Conservation (phyloP, 2,797 vertebrate species). For the Agapornis canus region DNA sequence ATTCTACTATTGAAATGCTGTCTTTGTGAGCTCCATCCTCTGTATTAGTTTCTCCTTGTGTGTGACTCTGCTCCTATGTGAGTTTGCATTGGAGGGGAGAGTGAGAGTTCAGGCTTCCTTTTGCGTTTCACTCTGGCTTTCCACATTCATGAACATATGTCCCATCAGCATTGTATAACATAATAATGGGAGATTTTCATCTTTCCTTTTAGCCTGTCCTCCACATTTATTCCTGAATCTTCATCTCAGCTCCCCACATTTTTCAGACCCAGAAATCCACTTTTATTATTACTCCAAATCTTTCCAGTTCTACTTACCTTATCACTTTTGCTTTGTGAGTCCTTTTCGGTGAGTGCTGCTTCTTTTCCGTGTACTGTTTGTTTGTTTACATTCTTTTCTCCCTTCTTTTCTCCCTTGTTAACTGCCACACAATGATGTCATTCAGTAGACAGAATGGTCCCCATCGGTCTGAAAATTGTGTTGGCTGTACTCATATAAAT, state of each 20-base stretch:
- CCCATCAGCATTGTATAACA: not conserved
- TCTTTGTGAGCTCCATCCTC: slow-evolving; percentile 35
- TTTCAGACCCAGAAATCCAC: not conserved
- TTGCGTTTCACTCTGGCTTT: not conserved
- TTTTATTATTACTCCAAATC: not conserved
- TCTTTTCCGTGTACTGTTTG: not conserved
- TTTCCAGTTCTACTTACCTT: not conserved
- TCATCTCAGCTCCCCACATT: not conserved
- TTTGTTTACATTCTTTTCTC: not conserved
- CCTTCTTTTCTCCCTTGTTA: not conserved
- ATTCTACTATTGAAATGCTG: slow-evolving; percentile 35
- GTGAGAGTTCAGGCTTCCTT: not conserved
- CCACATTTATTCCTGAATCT: not conserved
- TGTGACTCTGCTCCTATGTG: not conserved
- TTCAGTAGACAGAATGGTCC: not conserved
- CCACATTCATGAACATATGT: not conserved
- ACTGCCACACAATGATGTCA: not conserved
- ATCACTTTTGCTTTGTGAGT: not conserved
- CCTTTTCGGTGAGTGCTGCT: not conserved
- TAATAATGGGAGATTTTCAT: not conserved
- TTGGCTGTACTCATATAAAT: slow-evolving; percentile 42
- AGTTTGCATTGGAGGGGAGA: not conserved
- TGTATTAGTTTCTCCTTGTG: slow-evolving; percentile 18
- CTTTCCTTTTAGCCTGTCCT: not conserved
- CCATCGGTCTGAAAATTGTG: not conserved